Evolutionary conservation across 1,140 invertebrate genomes (phyloP), one percentile per base, ranked within the genome.

Genomic region (Drosophila ironensis): DNA sequence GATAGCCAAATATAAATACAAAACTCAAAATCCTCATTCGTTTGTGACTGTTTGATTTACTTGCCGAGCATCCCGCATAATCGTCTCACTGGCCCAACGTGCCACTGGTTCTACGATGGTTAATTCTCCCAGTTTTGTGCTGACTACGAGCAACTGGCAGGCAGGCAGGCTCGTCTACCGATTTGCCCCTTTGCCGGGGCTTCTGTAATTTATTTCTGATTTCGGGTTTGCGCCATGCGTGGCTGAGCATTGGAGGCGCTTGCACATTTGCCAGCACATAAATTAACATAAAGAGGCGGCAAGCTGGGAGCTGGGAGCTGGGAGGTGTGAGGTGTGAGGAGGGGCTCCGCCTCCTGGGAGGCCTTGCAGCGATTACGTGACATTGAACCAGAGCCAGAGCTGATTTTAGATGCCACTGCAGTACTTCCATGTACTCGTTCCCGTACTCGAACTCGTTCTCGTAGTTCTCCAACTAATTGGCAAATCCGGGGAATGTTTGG

Each of bases 231-330:
- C 67, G 57, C 69, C 78, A 82, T 82, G 78, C 78, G 78, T 82
- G 73, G 78, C 73, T 82, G 77, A 84, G 73, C 78, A 77, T 82
- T 81, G 68, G 66, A 70, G 77, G 60, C 77, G 60, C 72, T 82
- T 82, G 78, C 73, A 84, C 80, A 82, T 82, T 82, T 82, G 78
- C 78, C 78, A 78, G 78, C 78, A 84, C 78, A 82, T 82, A 82
- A 84, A 82, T 82, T 82, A 82, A 78, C 78, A 82, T 84, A 82
- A 82, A 84, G 78, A 78, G 69, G 64, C 70, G 61, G 50, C 53
- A 44, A 48, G 14, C 25, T 67, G 40, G 20, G 40, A 64, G 64
- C 40, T 20, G 46, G 25, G 19, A n/a, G 19, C 19, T 17, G n/a
- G 42, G 40, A 14, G 40, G 9, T 17, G 2, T 8, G 19, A 7